Conservation (phyloP, 2,797 vertebrate species). For the Sebastes umbrosus region DNA sequence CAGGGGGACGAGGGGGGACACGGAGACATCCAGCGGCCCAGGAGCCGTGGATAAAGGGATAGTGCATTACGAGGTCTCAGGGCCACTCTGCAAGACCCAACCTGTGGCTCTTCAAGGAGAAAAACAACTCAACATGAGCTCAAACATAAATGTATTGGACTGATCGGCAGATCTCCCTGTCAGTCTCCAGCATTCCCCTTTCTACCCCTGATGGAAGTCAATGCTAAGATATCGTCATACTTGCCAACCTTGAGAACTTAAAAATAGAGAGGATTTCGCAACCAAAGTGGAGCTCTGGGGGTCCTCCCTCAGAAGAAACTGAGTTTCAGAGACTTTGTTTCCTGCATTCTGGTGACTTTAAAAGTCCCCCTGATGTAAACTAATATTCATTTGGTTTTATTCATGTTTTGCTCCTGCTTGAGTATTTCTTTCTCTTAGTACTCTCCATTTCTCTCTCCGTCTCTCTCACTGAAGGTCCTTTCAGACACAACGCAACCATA, state of each 20-base stretch:
- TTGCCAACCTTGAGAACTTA: background rate
- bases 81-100: conserved; percentile 26
- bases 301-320: too few species aligned
- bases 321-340: too few species aligned
- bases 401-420: too few species aligned
- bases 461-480: too few species aligned
- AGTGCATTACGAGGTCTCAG: conserved; percentile 5
- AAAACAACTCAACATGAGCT: background rate
- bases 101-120: conserved; percentile 12
- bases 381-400: too few species aligned
- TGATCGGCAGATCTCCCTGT: background rate
- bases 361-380: too few species aligned
- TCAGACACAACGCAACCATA: too few species aligned
- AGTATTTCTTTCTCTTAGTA: too few species aligned
- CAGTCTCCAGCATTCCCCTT: background rate
- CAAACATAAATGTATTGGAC: background rate
- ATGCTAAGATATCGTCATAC: background rate
- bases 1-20: conserved; percentile 73
- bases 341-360: too few species aligned
- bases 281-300: too few species aligned
- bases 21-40: conserved; percentile 60
- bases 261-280: too few species aligned
- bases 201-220: background rate
- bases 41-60: conserved; percentile 24
- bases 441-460: too few species aligned